Evolutionary conservation across 2,888 invertebrate genomes (phyloP).

Genomic region (Tholera decimalis): DNA sequence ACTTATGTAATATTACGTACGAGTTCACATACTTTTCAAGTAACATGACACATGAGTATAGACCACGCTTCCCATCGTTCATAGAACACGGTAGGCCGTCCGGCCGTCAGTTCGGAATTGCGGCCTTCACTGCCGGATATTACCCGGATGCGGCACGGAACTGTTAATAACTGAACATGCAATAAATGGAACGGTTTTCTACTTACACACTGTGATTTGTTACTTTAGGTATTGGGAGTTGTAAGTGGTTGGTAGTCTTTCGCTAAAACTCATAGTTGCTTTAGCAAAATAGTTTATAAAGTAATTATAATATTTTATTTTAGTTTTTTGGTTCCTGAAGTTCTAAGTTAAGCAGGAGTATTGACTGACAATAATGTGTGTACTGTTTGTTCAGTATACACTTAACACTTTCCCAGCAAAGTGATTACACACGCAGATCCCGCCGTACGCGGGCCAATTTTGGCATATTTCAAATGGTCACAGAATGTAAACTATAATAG

Average conservation of each 20-base stretch:
- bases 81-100: neutral
- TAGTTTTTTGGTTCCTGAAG: too few species aligned
- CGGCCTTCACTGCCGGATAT: slow-evolving; percentile 70
- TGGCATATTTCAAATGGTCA: too few species aligned
- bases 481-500: too few species aligned
- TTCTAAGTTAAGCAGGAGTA: too few species aligned
- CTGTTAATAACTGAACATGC: slow-evolving; percentile 64
- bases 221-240: slow-evolving; percentile 16
- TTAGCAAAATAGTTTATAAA: neutral
- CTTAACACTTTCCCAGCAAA: too few species aligned
- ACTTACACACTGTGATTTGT: slow-evolving; percentile 45
- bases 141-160: slow-evolving; percentile 64
- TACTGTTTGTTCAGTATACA: too few species aligned
- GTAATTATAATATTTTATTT: too few species aligned
- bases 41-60: slow-evolving; percentile 1
- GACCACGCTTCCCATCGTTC: slow-evolving; percentile 13
- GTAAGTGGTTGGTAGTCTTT: neutral
- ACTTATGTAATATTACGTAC: neutral
- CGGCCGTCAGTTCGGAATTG: slow-evolving; percentile 60
- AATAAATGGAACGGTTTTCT: slow-evolving; percentile 47
- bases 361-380: too few species aligned
- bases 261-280: too few species aligned
- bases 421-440: too few species aligned
- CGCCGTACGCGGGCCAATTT: too few species aligned
- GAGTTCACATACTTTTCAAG: neutral